phyloP scores from a whole-genome alignment of 2,888 invertebrate genomes.

The Cactoblastis cactorum region DNA sequence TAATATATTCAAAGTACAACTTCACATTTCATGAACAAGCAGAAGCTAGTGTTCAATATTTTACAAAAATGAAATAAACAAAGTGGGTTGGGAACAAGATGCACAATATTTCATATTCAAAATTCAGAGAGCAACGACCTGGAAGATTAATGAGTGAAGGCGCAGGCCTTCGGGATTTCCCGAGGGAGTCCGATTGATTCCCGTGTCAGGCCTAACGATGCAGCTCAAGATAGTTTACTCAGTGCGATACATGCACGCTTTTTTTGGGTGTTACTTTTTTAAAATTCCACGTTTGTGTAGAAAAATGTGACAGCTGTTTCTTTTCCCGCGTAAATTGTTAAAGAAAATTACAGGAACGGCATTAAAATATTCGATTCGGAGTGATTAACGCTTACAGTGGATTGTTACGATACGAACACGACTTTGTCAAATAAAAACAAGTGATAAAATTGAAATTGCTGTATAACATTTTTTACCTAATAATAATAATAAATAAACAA shows the following conservation, averaged over 20 bases:
- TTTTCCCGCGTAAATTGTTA: too few species aligned
- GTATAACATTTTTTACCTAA: too few species aligned
- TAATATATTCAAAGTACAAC: too few species aligned
- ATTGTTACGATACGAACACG: too few species aligned
- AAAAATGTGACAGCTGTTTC: too few species aligned
- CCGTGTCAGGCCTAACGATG: conserved; percentile 3
- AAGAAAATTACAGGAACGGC: too few species aligned
- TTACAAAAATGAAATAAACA: neutral
- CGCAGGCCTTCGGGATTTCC: conserved; percentile 2
- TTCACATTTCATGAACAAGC: neutral
- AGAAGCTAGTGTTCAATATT: neutral
- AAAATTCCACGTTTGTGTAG: too few species aligned
- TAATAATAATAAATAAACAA: too few species aligned
- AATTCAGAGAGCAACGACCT: conserved; percentile 6
- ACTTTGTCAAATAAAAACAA: too few species aligned
- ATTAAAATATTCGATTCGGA: too few species aligned
- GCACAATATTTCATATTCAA: conserved; percentile 8
- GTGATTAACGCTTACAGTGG: too few species aligned
- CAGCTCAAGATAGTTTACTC: neutral
- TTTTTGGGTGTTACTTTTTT: neutral
- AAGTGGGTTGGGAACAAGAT: neutral
- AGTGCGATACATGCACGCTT: neutral
- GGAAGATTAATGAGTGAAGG: conserved; percentile 4
- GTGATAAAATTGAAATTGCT: too few species aligned
- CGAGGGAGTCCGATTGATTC: conserved; percentile 4